These are phyloP conservation scores for Xiphophorus couchianus DNA, from an alignment of 2,113 vertebrate species.

Conservation along the genomic window DNA sequence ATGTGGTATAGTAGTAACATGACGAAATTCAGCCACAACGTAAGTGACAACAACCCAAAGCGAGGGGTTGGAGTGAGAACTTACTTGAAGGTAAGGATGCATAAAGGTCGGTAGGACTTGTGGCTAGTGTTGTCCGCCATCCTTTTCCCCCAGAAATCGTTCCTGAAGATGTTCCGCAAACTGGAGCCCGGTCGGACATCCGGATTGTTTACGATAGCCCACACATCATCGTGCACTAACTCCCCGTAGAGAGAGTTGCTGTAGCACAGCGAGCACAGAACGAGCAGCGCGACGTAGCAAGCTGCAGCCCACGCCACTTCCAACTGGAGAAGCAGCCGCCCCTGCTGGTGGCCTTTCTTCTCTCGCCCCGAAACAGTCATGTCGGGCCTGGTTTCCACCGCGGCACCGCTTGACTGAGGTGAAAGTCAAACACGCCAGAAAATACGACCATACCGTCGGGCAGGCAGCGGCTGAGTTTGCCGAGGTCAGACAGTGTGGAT, in stretches of 20 bases:
- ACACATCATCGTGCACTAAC: constrained; percentile 97
- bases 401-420: constrained; percentile 34
- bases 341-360: constrained; percentile 36
- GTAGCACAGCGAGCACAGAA: constrained; percentile 87
- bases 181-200: constrained; percentile 85
- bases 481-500: background rate
- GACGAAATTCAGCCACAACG: no score
- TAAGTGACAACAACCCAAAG: background rate
- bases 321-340: constrained; percentile 28
- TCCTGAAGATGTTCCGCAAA: constrained; percentile 84
- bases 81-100: constrained; percentile 93
- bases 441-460: constrained; percentile 51
- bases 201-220: constrained; percentile 96
- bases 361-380: constrained; percentile 73
- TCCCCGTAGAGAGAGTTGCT: constrained; percentile 89
- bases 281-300: constrained; percentile 70
- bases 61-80: constrained; percentile 42
- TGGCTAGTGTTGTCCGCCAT: constrained; percentile 96
- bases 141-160: constrained; percentile 98
- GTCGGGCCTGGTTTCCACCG: constrained; percentile 64
- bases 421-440: constrained; percentile 6
- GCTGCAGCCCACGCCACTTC: constrained; percentile 48
- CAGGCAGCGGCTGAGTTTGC: background rate
- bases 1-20: no score
- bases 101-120: constrained; percentile 97